Percentiles rank a stretch among this genome's conserved stretches.
These are phyloP conservation scores for Euschistus heros DNA, from an alignment of 1,140 invertebrate species.

Conservation along the genomic window DNA sequence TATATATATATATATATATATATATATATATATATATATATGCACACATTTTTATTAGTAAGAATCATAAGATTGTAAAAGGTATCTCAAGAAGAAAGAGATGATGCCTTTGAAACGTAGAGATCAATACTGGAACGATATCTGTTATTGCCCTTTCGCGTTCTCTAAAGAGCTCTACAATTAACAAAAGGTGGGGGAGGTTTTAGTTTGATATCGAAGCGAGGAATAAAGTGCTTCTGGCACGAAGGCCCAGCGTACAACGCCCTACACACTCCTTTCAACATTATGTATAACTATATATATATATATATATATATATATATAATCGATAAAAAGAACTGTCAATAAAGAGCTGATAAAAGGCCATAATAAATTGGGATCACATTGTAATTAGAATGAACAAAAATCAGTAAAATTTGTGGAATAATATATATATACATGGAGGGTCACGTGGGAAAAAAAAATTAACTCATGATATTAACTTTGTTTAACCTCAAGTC, in stretches of 20 bases:
- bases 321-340: background rate
- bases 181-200: slow-evolving; percentile 1
- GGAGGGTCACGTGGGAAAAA: background rate
- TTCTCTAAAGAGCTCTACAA: slow-evolving; percentile 5
- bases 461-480: background rate
- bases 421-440: background rate
- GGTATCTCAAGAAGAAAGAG: too few relatives aligned
- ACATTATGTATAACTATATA: background rate
- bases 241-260: background rate
- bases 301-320: background rate
- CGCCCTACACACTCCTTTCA: background rate
- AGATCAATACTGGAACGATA: too few relatives aligned
- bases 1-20: too few relatives aligned
- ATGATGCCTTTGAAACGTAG: too few relatives aligned
- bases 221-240: background rate
- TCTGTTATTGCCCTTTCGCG: slow-evolving; percentile 4
- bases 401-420: background rate
- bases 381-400: background rate
- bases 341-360: too few relatives aligned
- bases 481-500: background rate
- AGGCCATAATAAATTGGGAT: background rate
- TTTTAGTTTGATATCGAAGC: slow-evolving; percentile 6
- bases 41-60: too few relatives aligned
- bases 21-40: too few relatives aligned
- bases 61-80: too few relatives aligned